These are phyloP conservation scores for Peromyscus maniculatus DNA, from an alignment of 2,113 vertebrate genomes.

Conservation along the genomic window DNA sequence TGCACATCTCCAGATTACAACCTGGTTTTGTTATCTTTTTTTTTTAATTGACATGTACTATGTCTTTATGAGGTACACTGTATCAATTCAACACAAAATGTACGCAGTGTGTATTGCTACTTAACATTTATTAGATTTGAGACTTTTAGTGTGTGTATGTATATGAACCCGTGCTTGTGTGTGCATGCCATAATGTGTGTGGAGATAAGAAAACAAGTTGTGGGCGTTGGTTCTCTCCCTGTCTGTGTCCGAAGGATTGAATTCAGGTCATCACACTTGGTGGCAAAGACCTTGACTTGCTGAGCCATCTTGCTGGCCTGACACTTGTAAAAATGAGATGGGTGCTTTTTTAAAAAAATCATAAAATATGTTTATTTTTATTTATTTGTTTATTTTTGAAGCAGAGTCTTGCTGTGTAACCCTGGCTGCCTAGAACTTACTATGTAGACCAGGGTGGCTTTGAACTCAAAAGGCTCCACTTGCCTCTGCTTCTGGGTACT, in stretches of 20 bases:
- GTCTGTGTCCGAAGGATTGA: not conserved
- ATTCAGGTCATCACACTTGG: not conserved
- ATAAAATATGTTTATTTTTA: not conserved
- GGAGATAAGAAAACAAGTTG: not conserved
- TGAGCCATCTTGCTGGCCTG: not conserved
- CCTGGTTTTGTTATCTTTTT: not conserved
- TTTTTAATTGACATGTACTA: not conserved
- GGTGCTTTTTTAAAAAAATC: not conserved
- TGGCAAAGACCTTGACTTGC: not conserved
- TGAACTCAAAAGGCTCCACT: not conserved
- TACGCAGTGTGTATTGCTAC: not conserved
- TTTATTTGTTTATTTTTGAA: not conserved
- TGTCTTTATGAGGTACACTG: not conserved
- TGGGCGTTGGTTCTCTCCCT: not conserved
- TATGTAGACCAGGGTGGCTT: not conserved
- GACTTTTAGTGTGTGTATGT: not conserved
- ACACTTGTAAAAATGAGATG: not conserved
- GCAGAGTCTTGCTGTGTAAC: not conserved
- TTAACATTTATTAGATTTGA: not conserved
- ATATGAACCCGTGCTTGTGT: not conserved
- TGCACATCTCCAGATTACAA: slow-evolving; percentile 28
- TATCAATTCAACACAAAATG: not conserved
- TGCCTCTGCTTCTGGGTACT: not conserved
- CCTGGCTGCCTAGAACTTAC: not conserved
- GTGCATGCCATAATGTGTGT: not conserved